A percentile compares a stretch with the other conserved stretches of the same genome.
Conservation (phyloP, 2,888 invertebrate genomes). For the Abrostola tripartita region DNA sequence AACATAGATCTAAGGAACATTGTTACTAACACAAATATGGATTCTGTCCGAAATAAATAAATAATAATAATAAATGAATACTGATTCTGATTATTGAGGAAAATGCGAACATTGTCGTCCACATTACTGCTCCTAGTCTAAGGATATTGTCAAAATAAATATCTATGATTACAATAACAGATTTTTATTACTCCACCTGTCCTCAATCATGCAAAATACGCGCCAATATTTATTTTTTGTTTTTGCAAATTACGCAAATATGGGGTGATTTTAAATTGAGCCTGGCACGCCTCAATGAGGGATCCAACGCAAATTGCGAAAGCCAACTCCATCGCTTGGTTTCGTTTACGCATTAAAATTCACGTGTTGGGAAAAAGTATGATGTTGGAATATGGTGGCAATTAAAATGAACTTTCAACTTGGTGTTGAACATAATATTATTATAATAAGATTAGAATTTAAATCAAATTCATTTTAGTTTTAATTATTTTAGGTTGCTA, state of each 20-base stretch:
- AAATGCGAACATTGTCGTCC: constrained; percentile 15
- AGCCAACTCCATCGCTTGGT: constrained; percentile 62
- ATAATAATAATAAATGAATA: too few relatives aligned
- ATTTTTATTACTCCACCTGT: neutral
- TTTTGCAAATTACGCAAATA: constrained; percentile 45
- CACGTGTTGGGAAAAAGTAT: constrained; percentile 59
- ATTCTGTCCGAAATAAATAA: too few relatives aligned
- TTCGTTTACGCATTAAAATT: constrained; percentile 67
- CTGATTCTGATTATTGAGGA: constrained; percentile 14
- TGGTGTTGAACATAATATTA: constrained; percentile 21
- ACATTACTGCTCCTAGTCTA: constrained; percentile 13
- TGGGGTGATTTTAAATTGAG: constrained; percentile 53
- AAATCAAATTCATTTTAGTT: too few relatives aligned
- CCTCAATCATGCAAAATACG: constrained; percentile 35
- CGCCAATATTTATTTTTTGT: constrained; percentile 39
- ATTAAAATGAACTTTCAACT: constrained; percentile 44
- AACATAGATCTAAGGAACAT: too few relatives aligned
- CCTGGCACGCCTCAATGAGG: constrained; percentile 46
- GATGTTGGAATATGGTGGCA: constrained; percentile 41
- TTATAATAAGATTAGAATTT: neutral
- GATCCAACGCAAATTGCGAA: constrained; percentile 65
- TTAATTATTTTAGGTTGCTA: too few relatives aligned
- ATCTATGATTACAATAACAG: neutral
- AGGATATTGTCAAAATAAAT: constrained; percentile 24
- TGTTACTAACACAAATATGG: too few relatives aligned